Base-by-base conservation (phyloP, 1,140 invertebrate species). In the Pogonomyrmex barbatus region DNA sequence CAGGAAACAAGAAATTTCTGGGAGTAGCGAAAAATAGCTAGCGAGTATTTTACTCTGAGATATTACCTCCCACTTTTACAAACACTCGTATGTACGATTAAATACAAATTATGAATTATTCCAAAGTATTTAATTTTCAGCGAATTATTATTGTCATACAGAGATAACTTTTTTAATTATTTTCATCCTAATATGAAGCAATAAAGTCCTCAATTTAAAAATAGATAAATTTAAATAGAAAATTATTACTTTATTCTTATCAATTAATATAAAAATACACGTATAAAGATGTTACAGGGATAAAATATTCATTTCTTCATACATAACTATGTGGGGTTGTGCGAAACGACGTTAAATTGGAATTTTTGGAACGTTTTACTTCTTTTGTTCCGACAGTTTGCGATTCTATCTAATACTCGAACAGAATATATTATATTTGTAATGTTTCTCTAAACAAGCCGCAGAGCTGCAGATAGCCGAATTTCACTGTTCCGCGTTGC, bases 1-100 rank as follows among this genome's bases (percentile, higher is more conserved):
- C 56, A 70, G 90, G 86, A 91, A 91, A 87, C 85, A 76, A 77
- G 83, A 84, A 90, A 86, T 86, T 90, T 58, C 9, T 10, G n/a
- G 42, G 60, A 73, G 50, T 63, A 63, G 73, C 30, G 24, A 86
- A 90, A 82, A 79, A 89, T 77, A 45, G 14, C 33, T 78, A 10
- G 12, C 54, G n/a, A 42, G 10, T 52, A 58, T 47, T 50, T 24
- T 5, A 10, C 1, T 8, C 14, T 50, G 68, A 36, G 39, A 24
- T 12, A 14, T 71, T 58, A 47, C 10, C 60, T 58, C 70, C 8
- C 50, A 3, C 36, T 10, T 2, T 68, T 70, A 54, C 8, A 5
- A 79, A 65, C 24, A 24, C 24, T 24, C 4, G 30, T 36, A 54
- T 17, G 56, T 12, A 56, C 10, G 12, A 50, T 67, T 73, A n/a